Percentiles rank a stretch among this genome's conserved stretches.
phyloP scores from a whole-genome alignment of 92 coral and sea anemone genomes.

The Heliopora coerulea region DNA sequence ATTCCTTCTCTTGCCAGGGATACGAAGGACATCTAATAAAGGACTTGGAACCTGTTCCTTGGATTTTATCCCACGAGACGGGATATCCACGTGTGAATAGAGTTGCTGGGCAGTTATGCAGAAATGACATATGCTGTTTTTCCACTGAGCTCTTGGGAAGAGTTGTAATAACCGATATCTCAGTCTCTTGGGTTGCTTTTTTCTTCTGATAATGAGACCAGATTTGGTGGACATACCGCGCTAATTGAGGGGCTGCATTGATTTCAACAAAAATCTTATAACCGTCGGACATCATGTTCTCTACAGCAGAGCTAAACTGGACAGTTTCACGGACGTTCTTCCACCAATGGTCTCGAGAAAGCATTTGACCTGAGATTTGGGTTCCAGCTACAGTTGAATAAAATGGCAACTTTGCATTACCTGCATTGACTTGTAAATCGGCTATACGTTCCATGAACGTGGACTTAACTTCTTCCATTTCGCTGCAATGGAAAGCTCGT shows the following conservation, averaged over 20 bases:
- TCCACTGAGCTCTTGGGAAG: slow-evolving; percentile 59
- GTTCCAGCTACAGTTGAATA: slow-evolving; percentile 84
- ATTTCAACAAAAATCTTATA: slow-evolving; percentile 63
- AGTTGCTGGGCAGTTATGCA: slow-evolving; percentile 66
- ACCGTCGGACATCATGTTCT: slow-evolving; percentile 64
- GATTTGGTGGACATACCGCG: slow-evolving; percentile 65
- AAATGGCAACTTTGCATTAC: slow-evolving; percentile 62
- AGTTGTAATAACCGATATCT: slow-evolving; percentile 45
- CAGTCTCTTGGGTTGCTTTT: background rate
- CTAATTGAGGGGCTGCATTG: slow-evolving; percentile 65
- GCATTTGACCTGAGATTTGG: slow-evolving; percentile 31
- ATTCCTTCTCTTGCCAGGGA: slow-evolving; percentile 73
- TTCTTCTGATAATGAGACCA: slow-evolving; percentile 27
- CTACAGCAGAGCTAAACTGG: slow-evolving; percentile 58
- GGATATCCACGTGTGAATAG: slow-evolving; percentile 68
- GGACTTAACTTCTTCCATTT: slow-evolving; percentile 65
- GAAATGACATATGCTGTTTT: slow-evolving; percentile 64
- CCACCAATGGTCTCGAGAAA: slow-evolving; percentile 80
- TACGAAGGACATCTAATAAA: slow-evolving; percentile 72
- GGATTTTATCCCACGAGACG: slow-evolving; percentile 62
- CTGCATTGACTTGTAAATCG: slow-evolving; percentile 40
- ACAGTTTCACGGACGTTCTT: slow-evolving; percentile 70
- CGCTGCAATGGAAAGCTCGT: slow-evolving; percentile 82
- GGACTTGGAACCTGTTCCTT: slow-evolving; percentile 46
- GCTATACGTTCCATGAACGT: slow-evolving; percentile 47